Conservation (phyloP, 1,140 invertebrate species). For the Alviniconcha marisindica region DNA sequence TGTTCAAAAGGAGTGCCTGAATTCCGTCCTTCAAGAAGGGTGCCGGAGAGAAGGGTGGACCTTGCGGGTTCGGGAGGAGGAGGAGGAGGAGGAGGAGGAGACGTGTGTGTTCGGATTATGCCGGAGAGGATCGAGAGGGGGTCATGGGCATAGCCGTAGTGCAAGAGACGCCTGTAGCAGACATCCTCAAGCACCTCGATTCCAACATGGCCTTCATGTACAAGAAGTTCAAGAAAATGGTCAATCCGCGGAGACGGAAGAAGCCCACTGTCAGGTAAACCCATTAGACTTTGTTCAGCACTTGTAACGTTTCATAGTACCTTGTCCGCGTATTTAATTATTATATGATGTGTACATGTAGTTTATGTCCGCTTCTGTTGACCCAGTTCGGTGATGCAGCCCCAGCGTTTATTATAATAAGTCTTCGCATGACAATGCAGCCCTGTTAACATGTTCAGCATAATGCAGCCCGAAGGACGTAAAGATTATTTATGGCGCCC, state of each 20-base stretch:
- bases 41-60: background rate
- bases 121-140: background rate
- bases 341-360: too few relatives aligned
- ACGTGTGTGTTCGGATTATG: slow-evolving; percentile 7
- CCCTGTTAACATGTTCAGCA: background rate
- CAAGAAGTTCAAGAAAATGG: slow-evolving; percentile 66
- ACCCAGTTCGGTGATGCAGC: too few relatives aligned
- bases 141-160: slow-evolving; percentile 17
- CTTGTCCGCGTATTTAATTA: too few relatives aligned
- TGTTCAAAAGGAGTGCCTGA: background rate
- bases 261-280: slow-evolving; percentile 47
- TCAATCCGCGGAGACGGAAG: slow-evolving; percentile 53
- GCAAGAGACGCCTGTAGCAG: background rate
- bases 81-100: background rate
- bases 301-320: too few relatives aligned
- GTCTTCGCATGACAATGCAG: background rate
- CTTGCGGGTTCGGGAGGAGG: background rate
- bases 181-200: background rate
- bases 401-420: background rate
- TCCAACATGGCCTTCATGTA: slow-evolving; percentile 57
- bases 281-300: too few relatives aligned
- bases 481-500: too few relatives aligned
- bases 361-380: too few relatives aligned
- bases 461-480: too few relatives aligned
- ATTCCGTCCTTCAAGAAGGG: background rate